These are phyloP conservation scores for Platycheirus rosarum DNA, from an alignment of 2,888 invertebrate species.

Conservation along the genomic window DNA sequence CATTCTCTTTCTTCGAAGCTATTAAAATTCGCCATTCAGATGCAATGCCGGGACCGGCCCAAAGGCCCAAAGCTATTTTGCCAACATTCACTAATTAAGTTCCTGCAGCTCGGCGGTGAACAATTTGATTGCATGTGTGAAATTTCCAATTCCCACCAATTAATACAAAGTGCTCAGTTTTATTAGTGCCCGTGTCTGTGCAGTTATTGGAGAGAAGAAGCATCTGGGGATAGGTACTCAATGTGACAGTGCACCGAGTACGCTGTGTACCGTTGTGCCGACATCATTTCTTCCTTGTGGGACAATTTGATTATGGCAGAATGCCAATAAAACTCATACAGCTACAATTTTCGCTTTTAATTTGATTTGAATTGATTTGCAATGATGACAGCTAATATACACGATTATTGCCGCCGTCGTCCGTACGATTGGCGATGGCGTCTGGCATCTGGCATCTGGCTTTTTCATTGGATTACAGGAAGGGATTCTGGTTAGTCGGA, in stretches of 20 bases:
- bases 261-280: constrained; percentile 50
- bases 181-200: constrained; percentile 34
- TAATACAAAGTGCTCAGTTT: constrained; percentile 63
- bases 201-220: not conserved
- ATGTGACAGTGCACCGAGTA: constrained; percentile 23
- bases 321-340: constrained; percentile 53
- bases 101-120: constrained; percentile 10
- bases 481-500: constrained; percentile 26
- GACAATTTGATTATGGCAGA: constrained; percentile 59
- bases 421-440: not conserved
- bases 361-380: constrained; percentile 65
- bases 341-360: constrained; percentile 61
- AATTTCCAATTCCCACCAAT: constrained; percentile 59
- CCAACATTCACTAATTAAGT: constrained; percentile 57
- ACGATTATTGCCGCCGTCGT: not conserved
- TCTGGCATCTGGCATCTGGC: not conserved
- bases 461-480: not conserved
- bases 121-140: constrained; percentile 60
- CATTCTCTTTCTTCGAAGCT: constrained; percentile 27
- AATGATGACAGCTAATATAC: constrained; percentile 36
- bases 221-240: not conserved
- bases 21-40: no score
- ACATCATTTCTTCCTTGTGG: constrained; percentile 26
- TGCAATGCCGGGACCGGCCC: no score
- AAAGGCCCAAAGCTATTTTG: no score